phyloP scores from a whole-genome alignment of 2,113 vertebrate genomes.

The Poeciliopsis occidentalis region DNA sequence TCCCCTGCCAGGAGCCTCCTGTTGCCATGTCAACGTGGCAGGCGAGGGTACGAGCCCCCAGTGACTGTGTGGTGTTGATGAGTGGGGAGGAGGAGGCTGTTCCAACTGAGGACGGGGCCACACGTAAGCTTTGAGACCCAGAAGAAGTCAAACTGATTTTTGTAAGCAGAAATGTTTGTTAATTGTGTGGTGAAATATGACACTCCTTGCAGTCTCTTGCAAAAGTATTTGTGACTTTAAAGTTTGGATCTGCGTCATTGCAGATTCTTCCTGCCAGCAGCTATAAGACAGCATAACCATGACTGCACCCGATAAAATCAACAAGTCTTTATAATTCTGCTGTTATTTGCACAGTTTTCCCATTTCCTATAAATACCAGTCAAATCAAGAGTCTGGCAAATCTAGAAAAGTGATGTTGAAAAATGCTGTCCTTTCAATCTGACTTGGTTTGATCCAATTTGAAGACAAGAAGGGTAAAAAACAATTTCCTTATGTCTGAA shows the following conservation, averaged over 20 bases:
- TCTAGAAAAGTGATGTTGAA: background rate
- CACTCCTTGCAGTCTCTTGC: background rate
- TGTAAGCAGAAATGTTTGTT: background rate
- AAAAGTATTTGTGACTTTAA: background rate
- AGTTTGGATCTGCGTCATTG: background rate
- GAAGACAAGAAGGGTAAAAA: too few species aligned
- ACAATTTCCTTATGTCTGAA: too few species aligned
- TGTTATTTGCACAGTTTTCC: too few species aligned
- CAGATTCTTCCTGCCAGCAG: too few species aligned
- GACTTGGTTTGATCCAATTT: background rate
- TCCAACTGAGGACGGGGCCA: slow-evolving; percentile 76
- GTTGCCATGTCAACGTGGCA: slow-evolving; percentile 98
- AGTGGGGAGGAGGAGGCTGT: slow-evolving; percentile 91
- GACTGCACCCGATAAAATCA: too few species aligned
- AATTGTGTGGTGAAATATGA: background rate
- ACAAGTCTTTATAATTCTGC: too few species aligned
- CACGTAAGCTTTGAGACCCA: slow-evolving; percentile 76
- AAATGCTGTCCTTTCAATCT: background rate
- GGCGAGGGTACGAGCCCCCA: slow-evolving; percentile 86
- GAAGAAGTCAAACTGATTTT: slow-evolving; percentile 5
- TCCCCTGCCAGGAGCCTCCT: slow-evolving; percentile 98
- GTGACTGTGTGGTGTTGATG: slow-evolving; percentile 89
- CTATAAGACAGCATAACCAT: too few species aligned
- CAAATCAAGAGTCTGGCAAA: background rate
- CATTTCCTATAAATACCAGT: background rate